These are phyloP conservation scores for Myrmecophaga tridactyla DNA, from an alignment of 2,113 vertebrate genomes.

Conservation along the genomic window DNA sequence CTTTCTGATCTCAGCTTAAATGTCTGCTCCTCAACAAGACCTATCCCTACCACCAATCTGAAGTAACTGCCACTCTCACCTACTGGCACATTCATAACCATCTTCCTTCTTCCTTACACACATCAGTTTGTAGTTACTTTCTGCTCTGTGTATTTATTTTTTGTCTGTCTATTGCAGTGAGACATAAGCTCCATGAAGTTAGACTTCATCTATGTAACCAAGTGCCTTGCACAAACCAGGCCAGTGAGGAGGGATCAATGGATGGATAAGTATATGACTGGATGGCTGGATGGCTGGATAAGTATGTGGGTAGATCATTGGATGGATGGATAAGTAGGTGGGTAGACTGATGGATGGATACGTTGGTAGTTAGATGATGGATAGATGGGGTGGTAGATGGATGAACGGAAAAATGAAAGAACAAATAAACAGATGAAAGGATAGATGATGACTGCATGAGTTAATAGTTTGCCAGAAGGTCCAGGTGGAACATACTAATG, in stretches of 20 bases:
- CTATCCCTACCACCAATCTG: accelerated
- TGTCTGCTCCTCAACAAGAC: background rate
- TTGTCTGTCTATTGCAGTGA: background rate
- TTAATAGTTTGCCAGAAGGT: background rate
- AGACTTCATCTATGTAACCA: background rate
- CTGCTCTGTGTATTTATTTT: background rate
- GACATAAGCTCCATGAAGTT: background rate
- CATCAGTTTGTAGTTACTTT: background rate
- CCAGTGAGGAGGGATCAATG: background rate
- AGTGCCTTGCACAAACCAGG: background rate
- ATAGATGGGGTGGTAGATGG: background rate
- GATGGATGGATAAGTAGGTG: accelerated
- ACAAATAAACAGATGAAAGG: background rate
- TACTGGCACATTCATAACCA: accelerated
- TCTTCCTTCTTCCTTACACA: background rate
- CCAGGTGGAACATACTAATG: background rate
- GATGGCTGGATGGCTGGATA: background rate
- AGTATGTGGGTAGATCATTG: too few species aligned
- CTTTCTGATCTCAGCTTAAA: background rate
- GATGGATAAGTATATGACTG: background rate
- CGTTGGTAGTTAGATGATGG: too few species aligned
- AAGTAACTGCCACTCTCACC: background rate
- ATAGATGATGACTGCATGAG: background rate
- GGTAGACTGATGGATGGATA: too few species aligned
- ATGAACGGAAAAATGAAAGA: background rate